Percentiles rank a stretch among this genome's conserved stretches.
Evolutionary conservation across 2,888 invertebrate genomes (phyloP).

Genomic region (Acanthosepion pharaonis): DNA sequence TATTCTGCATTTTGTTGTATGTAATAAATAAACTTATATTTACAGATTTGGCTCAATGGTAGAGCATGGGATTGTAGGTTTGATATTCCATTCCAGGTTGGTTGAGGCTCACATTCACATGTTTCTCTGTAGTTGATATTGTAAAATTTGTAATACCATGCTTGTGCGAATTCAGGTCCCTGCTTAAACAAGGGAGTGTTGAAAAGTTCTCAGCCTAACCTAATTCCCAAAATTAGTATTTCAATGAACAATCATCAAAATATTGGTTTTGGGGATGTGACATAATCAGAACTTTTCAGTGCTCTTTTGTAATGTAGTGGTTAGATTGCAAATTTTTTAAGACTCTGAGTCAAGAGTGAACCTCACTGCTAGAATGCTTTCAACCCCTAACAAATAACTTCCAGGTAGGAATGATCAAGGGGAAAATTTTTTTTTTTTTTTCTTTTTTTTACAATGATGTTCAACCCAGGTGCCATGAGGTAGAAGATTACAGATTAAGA

Average conservation of each 20-base stretch:
- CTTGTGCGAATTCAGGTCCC: not conserved
- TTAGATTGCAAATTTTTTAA: conserved; percentile 15
- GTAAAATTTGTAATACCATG: not conserved
- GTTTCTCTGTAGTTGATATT: not conserved
- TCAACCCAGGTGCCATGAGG: too few species aligned
- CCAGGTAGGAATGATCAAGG: too few species aligned
- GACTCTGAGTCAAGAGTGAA: not conserved
- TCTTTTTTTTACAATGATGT: too few species aligned
- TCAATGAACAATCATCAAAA: too few species aligned
- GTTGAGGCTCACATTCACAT: not conserved
- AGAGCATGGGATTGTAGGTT: conserved; percentile 33
- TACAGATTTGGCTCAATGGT: conserved; percentile 5
- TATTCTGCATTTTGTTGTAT: not conserved
- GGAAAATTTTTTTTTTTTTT: too few species aligned
- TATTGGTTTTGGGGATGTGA: too few species aligned
- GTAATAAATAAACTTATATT: not conserved
- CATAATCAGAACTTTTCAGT: too few species aligned
- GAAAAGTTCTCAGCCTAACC: too few species aligned
- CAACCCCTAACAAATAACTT: too few species aligned
- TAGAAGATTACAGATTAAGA: too few species aligned
- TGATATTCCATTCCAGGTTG: conserved; percentile 15
- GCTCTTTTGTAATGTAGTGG: not conserved
- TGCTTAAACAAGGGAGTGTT: not conserved
- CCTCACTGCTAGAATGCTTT: too few species aligned
- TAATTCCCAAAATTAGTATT: too few species aligned